These are phyloP conservation scores for Sicus ferrugineus DNA, from an alignment of 2,888 invertebrate genomes.

Conservation along the genomic window DNA sequence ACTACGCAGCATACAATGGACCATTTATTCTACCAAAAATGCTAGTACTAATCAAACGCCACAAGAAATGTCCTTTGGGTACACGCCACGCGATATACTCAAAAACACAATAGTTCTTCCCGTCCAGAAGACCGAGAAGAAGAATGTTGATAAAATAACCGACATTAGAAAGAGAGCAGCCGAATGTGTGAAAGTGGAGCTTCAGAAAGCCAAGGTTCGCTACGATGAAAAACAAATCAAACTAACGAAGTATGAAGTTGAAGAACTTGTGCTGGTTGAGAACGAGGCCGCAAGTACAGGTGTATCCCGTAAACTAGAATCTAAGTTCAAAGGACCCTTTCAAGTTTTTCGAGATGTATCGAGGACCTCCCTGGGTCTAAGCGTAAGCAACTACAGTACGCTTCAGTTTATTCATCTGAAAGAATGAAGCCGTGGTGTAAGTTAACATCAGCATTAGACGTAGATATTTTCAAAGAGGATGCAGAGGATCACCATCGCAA, in stretches of 20 bases:
- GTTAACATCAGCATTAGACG: conserved; percentile 6
- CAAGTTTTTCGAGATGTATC: conserved; percentile 40
- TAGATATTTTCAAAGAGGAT: no score
- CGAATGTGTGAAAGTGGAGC: neutral
- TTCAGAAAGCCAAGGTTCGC: conserved; percentile 28
- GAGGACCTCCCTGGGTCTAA: conserved; percentile 41
- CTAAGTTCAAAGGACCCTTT: conserved; percentile 44
- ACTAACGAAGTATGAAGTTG: conserved; percentile 9
- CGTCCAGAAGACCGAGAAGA: neutral
- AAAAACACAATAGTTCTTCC: conserved; percentile 20
- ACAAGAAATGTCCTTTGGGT: conserved; percentile 15
- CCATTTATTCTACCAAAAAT: conserved; percentile 18
- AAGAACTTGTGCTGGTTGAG: conserved; percentile 35
- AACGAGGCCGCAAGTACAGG: conserved; percentile 35
- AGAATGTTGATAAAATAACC: neutral
- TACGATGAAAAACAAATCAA: conserved; percentile 32
- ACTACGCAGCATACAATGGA: conserved; percentile 27
- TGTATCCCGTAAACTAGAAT: conserved; percentile 42
- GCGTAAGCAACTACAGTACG: conserved; percentile 41
- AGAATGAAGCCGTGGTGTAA: conserved; percentile 42
- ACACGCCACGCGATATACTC: conserved; percentile 21
- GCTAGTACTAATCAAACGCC: conserved; percentile 12
- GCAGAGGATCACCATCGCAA: conserved; percentile 13
- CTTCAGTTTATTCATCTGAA: conserved; percentile 40
- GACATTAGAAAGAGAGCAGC: neutral